Percentiles rank a stretch among this genome's conserved stretches.
phyloP scores from a whole-genome alignment of 1,140 invertebrate species.

The Paraescarpia echinospica region DNA sequence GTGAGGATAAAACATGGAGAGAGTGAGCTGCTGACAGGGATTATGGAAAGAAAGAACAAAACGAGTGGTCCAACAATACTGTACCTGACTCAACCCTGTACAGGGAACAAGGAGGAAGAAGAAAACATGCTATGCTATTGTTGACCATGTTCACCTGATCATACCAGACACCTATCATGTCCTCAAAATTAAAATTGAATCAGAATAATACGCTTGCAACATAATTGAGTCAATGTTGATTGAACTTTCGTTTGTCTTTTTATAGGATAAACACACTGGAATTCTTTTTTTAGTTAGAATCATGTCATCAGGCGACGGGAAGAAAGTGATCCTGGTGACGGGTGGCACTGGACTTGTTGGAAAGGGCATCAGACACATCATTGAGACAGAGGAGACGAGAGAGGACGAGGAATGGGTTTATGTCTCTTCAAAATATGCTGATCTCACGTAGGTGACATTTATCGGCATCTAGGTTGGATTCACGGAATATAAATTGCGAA shows the following conservation, averaged over 20 bases:
- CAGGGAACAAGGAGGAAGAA: no score
- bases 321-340: slow-evolving; percentile 77
- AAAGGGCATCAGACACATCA: slow-evolving; percentile 75
- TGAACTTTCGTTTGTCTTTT: not conserved
- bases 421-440: slow-evolving; percentile 87
- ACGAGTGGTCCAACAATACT: no score
- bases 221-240: no score
- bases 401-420: slow-evolving; percentile 86
- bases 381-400: slow-evolving; percentile 61
- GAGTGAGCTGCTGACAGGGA: no score
- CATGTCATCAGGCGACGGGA: slow-evolving; percentile 7
- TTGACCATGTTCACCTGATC: not conserved
- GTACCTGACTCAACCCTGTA: no score
- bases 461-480: no score
- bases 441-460: slow-evolving; percentile 75
- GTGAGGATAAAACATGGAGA: no score
- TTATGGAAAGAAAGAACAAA: no score
- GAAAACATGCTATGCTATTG: not conserved
- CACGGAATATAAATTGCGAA: no score
- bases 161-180: not conserved
- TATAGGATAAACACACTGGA: not conserved
- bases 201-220: no score
- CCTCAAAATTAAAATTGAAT: no score
- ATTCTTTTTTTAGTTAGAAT: not conserved
- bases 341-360: slow-evolving; percentile 92